Percentiles rank a stretch among this genome's conserved stretches.
phyloP scores from a whole-genome alignment of 2,113 vertebrate species.

The Suricata suricatta region DNA sequence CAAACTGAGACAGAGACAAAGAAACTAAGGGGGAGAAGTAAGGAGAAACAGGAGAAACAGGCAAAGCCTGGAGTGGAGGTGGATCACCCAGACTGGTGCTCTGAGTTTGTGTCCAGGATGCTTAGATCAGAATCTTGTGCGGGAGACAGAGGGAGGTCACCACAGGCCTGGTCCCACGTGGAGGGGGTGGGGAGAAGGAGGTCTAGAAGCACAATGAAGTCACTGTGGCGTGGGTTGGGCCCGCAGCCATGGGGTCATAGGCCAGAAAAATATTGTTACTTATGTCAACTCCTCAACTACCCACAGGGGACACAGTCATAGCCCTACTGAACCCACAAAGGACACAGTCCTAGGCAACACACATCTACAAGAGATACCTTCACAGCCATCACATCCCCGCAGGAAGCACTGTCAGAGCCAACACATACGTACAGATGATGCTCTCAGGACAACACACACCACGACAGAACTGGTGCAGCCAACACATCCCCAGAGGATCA shows the following conservation, averaged over 20 bases:
- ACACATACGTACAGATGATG: background rate
- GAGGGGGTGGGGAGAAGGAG: slow-evolving; percentile 56
- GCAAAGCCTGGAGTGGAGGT: background rate
- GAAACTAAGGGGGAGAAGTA: slow-evolving; percentile 41
- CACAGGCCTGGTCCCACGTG: slow-evolving; percentile 51
- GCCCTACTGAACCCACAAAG: slow-evolving; percentile 43
- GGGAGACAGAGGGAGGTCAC: slow-evolving; percentile 58
- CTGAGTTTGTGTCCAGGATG: background rate
- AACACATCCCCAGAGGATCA: background rate
- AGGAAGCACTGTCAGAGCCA: slow-evolving; percentile 8
- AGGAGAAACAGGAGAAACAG: background rate
- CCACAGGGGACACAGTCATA: slow-evolving; percentile 70
- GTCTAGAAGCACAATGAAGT: slow-evolving; percentile 75
- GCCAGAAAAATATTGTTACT: slow-evolving; percentile 81
- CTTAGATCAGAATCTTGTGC: background rate
- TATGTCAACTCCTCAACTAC: slow-evolving; percentile 74
- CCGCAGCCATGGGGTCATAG: slow-evolving; percentile 74
- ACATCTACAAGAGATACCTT: slow-evolving; percentile 14
- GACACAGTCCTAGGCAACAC: slow-evolving; percentile 43
- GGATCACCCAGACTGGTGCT: background rate
- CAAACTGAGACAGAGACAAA: slow-evolving; percentile 75
- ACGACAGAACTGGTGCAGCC: background rate
- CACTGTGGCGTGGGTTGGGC: slow-evolving; percentile 78
- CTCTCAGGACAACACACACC: background rate
- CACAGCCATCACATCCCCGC: background rate